phyloP scores from a whole-genome alignment of 2,113 vertebrate species.

The Sceloporus tristichus region DNA sequence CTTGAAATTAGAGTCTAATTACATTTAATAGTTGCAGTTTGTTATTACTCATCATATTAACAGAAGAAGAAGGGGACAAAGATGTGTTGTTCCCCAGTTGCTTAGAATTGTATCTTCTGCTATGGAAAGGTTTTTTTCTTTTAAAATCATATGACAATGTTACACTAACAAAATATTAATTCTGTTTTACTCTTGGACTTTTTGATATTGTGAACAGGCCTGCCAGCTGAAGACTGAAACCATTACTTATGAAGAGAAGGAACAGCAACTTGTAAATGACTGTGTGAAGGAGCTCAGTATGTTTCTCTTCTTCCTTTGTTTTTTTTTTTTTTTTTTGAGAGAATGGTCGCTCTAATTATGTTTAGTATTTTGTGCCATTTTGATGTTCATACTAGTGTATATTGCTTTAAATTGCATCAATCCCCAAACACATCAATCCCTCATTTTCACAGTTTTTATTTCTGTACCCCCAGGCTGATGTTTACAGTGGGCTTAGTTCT shows the following conservation, averaged over 20 bases:
- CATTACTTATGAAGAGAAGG: conserved; percentile 95
- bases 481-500: background rate
- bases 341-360: background rate
- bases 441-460: background rate
- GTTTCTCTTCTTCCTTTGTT: conserved; percentile 61
- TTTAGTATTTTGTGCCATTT: background rate
- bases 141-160: conserved; percentile 54
- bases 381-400: background rate
- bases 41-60: conserved; percentile 11
- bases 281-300: conserved; percentile 98
- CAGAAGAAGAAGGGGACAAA: background rate
- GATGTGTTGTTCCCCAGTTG: conserved; percentile 3
- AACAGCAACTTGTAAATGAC: conserved; percentile 97
- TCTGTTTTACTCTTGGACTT: background rate
- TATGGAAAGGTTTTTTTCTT: conserved; percentile 35
- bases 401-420: background rate
- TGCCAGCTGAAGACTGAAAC: conserved; percentile 97
- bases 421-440: background rate
- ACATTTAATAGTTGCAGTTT: conserved; percentile 56
- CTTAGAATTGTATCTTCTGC: conserved; percentile 31
- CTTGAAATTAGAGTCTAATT: conserved; percentile 9
- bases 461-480: background rate
- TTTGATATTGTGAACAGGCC: conserved; percentile 80
- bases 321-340: background rate
- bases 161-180: conserved; percentile 31